Conservation (phyloP, 2,113 vertebrate genomes). For the Chroicocephalus ridibundus region DNA sequence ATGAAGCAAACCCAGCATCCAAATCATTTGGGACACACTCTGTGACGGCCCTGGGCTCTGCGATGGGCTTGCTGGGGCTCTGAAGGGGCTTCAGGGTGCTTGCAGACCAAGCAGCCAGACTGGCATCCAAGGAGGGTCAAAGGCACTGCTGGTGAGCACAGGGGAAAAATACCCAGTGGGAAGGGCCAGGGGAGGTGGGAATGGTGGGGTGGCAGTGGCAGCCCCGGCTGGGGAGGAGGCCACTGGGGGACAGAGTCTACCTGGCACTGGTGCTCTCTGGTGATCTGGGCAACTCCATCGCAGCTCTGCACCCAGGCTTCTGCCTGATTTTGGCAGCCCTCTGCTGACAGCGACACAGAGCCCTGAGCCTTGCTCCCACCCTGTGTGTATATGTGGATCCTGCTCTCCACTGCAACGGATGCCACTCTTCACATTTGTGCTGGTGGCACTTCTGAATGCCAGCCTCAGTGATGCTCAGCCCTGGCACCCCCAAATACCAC, state of each 20-base stretch:
- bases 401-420: background rate
- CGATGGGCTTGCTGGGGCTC: background rate
- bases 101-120: background rate
- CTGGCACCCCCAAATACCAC: background rate
- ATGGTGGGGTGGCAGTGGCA: background rate
- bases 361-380: background rate
- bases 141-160: background rate
- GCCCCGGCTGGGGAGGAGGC: background rate
- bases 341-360: background rate
- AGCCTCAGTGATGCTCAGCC: background rate
- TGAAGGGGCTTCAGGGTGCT: background rate
- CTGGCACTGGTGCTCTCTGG: background rate
- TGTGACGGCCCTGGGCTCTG: too few relatives aligned
- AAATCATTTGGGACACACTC: background rate
- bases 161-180: rapidly evolving
- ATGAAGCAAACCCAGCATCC: background rate
- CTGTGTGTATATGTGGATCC: rapidly evolving
- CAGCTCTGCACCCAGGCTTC: background rate
- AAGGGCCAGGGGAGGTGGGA: background rate
- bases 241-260: rapidly evolving
- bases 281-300: background rate
- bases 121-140: background rate
- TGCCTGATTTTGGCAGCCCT: background rate
- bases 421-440: background rate
- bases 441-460: background rate